Percentiles rank a stretch among this genome's conserved stretches.
Conservation (phyloP, 2,113 vertebrate species). For the Albula glossodonta region DNA sequence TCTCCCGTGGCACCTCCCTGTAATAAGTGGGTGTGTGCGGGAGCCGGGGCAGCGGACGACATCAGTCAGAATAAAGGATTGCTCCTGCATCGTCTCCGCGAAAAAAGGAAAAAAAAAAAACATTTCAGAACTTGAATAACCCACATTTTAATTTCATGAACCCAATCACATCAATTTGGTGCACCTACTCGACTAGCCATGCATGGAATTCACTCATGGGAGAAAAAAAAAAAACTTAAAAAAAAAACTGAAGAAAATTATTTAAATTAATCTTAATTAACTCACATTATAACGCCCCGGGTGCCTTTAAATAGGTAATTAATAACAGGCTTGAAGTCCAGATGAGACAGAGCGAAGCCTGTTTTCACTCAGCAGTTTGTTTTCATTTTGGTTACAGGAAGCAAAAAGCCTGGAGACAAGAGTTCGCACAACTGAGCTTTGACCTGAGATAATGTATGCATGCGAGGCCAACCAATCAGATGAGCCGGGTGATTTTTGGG, state of each 20-base stretch:
- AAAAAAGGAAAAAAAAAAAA: not conserved
- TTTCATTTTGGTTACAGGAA: not conserved
- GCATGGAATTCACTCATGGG: not conserved
- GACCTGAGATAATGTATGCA: slow-evolving; percentile 1
- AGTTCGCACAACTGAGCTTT: not conserved
- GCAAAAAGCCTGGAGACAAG: not conserved
- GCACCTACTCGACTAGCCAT: not conserved
- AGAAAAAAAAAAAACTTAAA: not conserved
- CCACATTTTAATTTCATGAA: not conserved
- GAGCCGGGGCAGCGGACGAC: not conserved
- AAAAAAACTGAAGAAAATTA: not conserved
- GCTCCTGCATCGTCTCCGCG: not conserved
- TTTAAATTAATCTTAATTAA: slow-evolving; percentile 3
- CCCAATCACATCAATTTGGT: not conserved
- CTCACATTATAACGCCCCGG: not conserved
- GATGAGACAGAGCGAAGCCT: not conserved
- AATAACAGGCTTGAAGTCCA: not conserved
- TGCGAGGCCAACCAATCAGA: not conserved
- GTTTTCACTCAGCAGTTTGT: not conserved
- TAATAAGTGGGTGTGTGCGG: not conserved
- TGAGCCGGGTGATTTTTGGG: not conserved
- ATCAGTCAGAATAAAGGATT: not conserved
- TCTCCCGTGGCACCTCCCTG: not conserved
- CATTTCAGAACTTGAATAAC: not conserved
- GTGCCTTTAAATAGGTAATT: slow-evolving; percentile 6